Evolutionary conservation across 2,797 vertebrate species (phyloP).

Genomic region (Scarus forsteni): DNA sequence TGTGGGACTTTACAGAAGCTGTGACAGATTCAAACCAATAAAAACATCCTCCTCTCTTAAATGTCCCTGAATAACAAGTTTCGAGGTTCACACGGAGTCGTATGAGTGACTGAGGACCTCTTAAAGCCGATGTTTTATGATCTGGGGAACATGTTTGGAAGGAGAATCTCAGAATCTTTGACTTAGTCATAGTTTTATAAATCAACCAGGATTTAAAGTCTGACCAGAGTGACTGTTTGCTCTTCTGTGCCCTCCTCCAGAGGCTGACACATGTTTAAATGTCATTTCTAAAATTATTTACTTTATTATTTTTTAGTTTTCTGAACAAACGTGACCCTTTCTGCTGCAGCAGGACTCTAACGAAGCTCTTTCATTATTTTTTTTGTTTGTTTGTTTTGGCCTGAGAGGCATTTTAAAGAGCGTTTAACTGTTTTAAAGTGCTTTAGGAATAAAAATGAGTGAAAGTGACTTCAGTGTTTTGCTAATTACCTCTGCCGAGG

Average conservation of each 20-base stretch:
- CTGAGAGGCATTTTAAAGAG: neutral
- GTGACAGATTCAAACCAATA: neutral
- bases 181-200: no score
- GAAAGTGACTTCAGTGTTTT: no score
- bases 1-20: neutral
- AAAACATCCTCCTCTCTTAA: no score
- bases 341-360: neutral
- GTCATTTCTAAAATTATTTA: neutral
- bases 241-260: neutral
- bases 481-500: no score
- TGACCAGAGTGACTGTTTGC: neutral
- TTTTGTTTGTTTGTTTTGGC: neutral
- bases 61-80: no score
- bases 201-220: no score
- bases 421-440: neutral
- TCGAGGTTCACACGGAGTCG: no score
- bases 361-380: neutral
- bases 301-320: neutral
- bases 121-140: no score
- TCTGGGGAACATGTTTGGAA: no score
- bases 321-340: no score
- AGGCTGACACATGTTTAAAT: neutral
- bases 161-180: no score
- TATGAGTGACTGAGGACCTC: no score
- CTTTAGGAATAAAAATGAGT: neutral